Evolutionary conservation across 2,888 invertebrate genomes (phyloP).

Genomic region (Chouioia cunea): DNA sequence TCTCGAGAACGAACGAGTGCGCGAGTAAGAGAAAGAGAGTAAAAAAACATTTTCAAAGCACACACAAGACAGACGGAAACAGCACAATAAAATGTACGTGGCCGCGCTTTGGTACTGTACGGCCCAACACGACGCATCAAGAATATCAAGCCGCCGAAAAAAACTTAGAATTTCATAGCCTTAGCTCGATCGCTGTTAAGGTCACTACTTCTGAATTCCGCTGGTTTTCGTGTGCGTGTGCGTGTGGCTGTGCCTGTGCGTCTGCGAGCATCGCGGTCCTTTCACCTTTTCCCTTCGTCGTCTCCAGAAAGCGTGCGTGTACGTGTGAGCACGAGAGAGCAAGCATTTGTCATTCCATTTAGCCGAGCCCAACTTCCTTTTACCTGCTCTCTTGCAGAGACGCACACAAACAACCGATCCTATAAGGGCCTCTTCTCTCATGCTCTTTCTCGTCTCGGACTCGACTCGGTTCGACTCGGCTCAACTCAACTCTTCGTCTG

Average conservation of each 20-base stretch:
- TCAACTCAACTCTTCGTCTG: no score
- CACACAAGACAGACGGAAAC: neutral
- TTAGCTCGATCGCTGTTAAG: slow-evolving; percentile 8
- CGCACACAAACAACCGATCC: slow-evolving; percentile 24
- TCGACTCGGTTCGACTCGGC: slow-evolving; percentile 28
- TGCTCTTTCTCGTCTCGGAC: slow-evolving; percentile 50
- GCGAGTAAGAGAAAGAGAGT: neutral
- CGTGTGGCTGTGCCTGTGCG: slow-evolving; percentile 15
- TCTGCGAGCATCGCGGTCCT: slow-evolving; percentile 50
- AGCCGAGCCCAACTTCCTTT: slow-evolving; percentile 49
- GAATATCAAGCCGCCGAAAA: no score
- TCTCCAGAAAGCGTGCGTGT: slow-evolving; percentile 36
- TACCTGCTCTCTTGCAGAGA: slow-evolving; percentile 49
- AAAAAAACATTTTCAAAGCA: neutral
- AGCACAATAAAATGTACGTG: neutral
- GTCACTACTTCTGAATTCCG: slow-evolving; percentile 43
- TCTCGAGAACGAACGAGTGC: no score
- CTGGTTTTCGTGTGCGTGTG: slow-evolving; percentile 10
- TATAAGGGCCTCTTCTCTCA: slow-evolving; percentile 53
- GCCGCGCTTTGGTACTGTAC: neutral
- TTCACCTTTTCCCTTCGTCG: slow-evolving; percentile 63
- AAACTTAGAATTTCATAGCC: no score
- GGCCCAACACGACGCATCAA: no score
- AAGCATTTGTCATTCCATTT: slow-evolving; percentile 66
- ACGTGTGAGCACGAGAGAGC: neutral